Evolutionary conservation across 2,888 invertebrate species (phyloP), one percentile per base, ranked within the genome.

Genomic region (Lamproptera curius): DNA sequence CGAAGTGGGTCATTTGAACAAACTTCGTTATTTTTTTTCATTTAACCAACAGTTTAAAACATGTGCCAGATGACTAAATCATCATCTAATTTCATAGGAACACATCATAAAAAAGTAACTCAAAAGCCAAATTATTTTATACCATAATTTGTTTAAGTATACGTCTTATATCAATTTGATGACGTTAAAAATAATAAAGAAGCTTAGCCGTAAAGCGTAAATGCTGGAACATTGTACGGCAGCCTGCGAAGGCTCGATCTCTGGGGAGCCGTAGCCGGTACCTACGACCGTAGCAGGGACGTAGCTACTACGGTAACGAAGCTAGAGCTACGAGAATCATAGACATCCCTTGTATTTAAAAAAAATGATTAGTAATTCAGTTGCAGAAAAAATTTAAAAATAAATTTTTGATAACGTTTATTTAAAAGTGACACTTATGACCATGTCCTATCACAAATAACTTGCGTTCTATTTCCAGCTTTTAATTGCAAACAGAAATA

Each of bases 231-330:
- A 77, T 70, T 74, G 76, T 69, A 70, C 70, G 50, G 69, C 70
- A 38, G 45, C 42, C 65, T 74, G 58, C 73, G 72, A 66, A 73
- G 73, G 72, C 65, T 64, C 57, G 58, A 64, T 70, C 86, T 77
- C 84, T 40, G 40, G 86, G 77, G 85, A 79, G 67, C 69, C 76
- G 82, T 85, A 81, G 80, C 64, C 57, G 58, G 56, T 64, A 56
- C 73, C 84, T 82, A 82, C 82, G 75, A 67, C 55, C 64, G 79
- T 82, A 83, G 81, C 78, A 73, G 69, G 62, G 64, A 62, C 74
- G 78, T 73, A 77, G 77, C 67, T 62, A 57, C 73, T 76, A 75
- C 77, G 70, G 69, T 67, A 73, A 74, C 73, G 67, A 71, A 65
- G 53, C 58, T 67, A 84, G 83, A 76, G 58, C 57, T 75, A 69